Evolutionary conservation across 2,888 invertebrate species (phyloP).

Genomic region (Rhabditoides inermis): DNA sequence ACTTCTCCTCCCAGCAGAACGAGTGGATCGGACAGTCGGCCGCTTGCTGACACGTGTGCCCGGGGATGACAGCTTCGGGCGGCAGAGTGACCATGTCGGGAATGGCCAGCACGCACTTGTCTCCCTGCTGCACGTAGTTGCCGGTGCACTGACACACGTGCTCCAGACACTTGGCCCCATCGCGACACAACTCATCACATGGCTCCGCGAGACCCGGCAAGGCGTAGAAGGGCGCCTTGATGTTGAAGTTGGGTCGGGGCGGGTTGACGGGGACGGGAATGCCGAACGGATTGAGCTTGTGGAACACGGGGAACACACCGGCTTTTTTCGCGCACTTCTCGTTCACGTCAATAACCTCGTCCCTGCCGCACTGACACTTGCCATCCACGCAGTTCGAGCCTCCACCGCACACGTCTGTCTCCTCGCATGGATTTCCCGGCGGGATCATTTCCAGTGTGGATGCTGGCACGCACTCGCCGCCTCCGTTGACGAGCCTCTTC

Average conservation of each 20-base stretch:
- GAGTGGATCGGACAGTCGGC: constrained; percentile 29
- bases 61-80: constrained; percentile 11
- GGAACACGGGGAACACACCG: constrained; percentile 18
- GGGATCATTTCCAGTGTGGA: constrained; percentile 21
- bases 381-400: constrained; percentile 27
- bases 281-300: not conserved
- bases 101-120: not conserved
- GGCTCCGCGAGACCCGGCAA: constrained; percentile 18
- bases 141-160: constrained; percentile 19
- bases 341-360: constrained; percentile 32
- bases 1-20: constrained; percentile 34
- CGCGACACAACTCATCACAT: constrained; percentile 15
- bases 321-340: constrained; percentile 31
- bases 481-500: constrained; percentile 31
- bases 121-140: constrained; percentile 1
- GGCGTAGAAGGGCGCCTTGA: constrained; percentile 5
- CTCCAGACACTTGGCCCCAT: constrained; percentile 19
- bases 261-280: not conserved
- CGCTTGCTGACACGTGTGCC: constrained; percentile 22
- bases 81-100: not conserved
- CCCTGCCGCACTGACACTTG: constrained; percentile 33
- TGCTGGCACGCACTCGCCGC: constrained; percentile 35
- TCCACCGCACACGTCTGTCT: constrained; percentile 32
- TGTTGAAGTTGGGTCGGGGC: not conserved
- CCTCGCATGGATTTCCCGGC: constrained; percentile 37